Base-by-base conservation (phyloP, 2,888 invertebrate species). In the Dorcus hopei region DNA sequence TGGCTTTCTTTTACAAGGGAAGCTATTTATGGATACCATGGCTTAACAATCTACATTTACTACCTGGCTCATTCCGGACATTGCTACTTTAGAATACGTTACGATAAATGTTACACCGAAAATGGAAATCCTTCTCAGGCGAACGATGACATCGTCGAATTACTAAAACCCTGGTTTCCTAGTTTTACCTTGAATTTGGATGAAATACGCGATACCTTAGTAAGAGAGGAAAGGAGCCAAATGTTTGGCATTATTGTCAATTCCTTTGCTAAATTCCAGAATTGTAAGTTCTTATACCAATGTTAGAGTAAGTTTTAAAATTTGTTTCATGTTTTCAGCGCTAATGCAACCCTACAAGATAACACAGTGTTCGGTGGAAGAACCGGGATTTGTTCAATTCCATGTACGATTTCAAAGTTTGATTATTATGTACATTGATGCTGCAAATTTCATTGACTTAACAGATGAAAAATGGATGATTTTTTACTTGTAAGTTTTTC, bases 391-490 rank as follows among this genome's bases (percentile, higher is more conserved):
- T 75, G 75, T 86, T 26, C 82, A 84, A 3, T 97, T 89, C 75
- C 94, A 97, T 75, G 83, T 87, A 65, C 84, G 92, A 53, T 81
- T 97, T 67, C 95, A 97, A 79, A 93, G 95, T 0, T 93, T 97
- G 72, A 83, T 97, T 8, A 80, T 97, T 59, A 97, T 95, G 91
- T 98, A 90, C 79, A 94, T 99, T 66, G 98, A 99, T 82, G 97
- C 94, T 9, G 97, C 96, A 1, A 93, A 92, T 39, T 96, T 90
- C 72, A 93, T 99, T 66, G 97, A 97, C 78, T 83, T 89, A 3
- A 91, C 93, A 75, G 98, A 99, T 81, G 87, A 90, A 9, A 88
- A 90, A 68, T 99, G 98, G 97, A 85, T 88, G 56, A 93, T 90
- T 74, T 93, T 92, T 74, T 86, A 90, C 66, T 83, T 91, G 88